These are phyloP conservation scores for Polypedilum pembai DNA, from an alignment of 1,140 invertebrate species.

Conservation along the genomic window DNA sequence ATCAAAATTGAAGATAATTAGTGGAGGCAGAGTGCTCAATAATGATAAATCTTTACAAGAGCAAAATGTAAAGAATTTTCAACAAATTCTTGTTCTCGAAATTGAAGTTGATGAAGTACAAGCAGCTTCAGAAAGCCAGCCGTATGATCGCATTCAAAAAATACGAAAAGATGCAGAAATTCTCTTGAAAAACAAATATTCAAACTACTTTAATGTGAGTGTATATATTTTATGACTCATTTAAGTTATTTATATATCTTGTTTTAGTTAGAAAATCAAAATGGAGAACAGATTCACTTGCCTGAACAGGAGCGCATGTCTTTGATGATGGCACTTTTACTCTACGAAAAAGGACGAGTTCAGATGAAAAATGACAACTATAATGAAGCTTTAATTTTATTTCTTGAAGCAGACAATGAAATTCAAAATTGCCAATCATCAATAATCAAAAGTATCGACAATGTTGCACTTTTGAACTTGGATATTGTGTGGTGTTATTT, in stretches of 20 bases:
- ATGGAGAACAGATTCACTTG: constrained; percentile 59
- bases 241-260: constrained; percentile 32
- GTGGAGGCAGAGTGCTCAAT: background rate
- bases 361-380: constrained; percentile 58
- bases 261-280: constrained; percentile 65
- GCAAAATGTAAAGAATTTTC: constrained; percentile 52
- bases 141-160: constrained; percentile 37
- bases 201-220: constrained; percentile 26
- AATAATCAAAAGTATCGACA: constrained; percentile 64
- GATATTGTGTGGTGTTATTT: constrained; percentile 83
- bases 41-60: background rate
- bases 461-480: constrained; percentile 69
- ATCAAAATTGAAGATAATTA: constrained; percentile 31
- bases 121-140: constrained; percentile 33
- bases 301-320: constrained; percentile 57
- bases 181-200: background rate
- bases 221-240: constrained; percentile 25
- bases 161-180: constrained; percentile 38
- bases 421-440: constrained; percentile 60
- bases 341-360: constrained; percentile 66
- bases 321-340: constrained; percentile 61
- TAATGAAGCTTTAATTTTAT: constrained; percentile 58
- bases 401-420: constrained; percentile 67
- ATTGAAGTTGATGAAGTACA: constrained; percentile 40
- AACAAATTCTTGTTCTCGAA: constrained; percentile 55